Percentiles rank a stretch among this genome's conserved stretches.
Conservation (phyloP, 2,888 invertebrate species). For the Lamproptera curius region DNA sequence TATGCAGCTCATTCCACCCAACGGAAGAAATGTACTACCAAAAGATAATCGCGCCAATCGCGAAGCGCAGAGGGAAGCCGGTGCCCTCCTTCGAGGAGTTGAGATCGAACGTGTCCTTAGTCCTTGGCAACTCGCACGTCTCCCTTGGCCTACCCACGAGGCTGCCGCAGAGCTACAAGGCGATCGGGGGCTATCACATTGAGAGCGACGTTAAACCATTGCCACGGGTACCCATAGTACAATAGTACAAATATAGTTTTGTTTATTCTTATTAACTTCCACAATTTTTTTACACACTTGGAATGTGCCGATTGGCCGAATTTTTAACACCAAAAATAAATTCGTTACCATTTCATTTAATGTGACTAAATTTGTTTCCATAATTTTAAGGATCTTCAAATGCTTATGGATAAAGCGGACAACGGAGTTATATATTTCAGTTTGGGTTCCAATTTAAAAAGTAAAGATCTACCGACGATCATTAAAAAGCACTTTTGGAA, state of each 20-base stretch:
- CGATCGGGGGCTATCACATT: conserved; percentile 34
- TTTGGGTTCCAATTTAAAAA: conserved; percentile 59
- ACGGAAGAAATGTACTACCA: conserved; percentile 14
- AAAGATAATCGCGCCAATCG: conserved; percentile 12
- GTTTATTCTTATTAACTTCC: too few relatives aligned
- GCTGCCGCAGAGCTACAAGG: conserved; percentile 31
- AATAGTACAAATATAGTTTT: too few relatives aligned
- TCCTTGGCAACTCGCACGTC: conserved; percentile 33
- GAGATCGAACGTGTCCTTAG: conserved; percentile 30
- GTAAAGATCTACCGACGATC: conserved; percentile 42
- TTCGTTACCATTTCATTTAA: too few relatives aligned
- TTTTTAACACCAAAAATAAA: too few relatives aligned
- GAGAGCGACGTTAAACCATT: conserved; percentile 30
- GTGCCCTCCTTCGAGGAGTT: conserved; percentile 25
- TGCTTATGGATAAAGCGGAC: conserved; percentile 50
- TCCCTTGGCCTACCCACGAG: conserved; percentile 27
- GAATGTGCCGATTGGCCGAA: too few relatives aligned
- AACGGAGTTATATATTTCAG: conserved; percentile 66
- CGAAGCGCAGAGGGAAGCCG: conserved; percentile 11
- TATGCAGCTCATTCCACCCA: not conserved
- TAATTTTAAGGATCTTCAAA: conserved; percentile 46
- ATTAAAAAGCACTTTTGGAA: conserved; percentile 41
- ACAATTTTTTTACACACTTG: too few relatives aligned
- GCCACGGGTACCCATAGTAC: conserved; percentile 34
- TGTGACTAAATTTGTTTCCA: too few relatives aligned